Percentiles rank a stretch among this genome's conserved stretches.
Evolutionary conservation across 2,888 invertebrate species (phyloP).

Genomic region (Drosophila mettleri): DNA sequence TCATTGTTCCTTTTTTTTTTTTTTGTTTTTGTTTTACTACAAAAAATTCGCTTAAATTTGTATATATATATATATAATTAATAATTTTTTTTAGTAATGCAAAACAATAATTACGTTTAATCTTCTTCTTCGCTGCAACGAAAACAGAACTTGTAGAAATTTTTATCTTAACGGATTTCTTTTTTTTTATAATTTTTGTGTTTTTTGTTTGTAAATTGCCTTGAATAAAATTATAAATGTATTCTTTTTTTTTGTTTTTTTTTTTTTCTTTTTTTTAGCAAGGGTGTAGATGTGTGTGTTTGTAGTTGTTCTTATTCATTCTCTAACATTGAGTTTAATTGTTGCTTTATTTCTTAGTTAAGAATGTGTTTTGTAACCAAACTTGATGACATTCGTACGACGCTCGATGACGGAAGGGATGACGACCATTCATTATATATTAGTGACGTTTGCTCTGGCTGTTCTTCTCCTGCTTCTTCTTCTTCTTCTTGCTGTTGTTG

Average conservation of each 20-base stretch:
- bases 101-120: constrained; percentile 69
- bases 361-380: constrained; percentile 58
- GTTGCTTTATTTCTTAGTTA: constrained; percentile 54
- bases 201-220: constrained; percentile 48
- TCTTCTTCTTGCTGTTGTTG: constrained; percentile 14
- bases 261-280: constrained; percentile 29
- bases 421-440: constrained; percentile 59
- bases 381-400: constrained; percentile 72
- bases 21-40: constrained; percentile 55
- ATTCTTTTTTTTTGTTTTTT: constrained; percentile 28
- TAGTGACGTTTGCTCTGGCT: constrained; percentile 64
- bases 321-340: constrained; percentile 26
- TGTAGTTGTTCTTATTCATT: constrained; percentile 6
- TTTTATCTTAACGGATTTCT: constrained; percentile 42
- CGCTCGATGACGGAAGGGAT: constrained; percentile 74
- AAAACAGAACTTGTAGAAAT: constrained; percentile 34
- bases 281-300: constrained; percentile 15
- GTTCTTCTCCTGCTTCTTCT: constrained; percentile 18
- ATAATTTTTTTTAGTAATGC: constrained; percentile 72
- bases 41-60: constrained; percentile 57
- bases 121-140: constrained; percentile 21
- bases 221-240: constrained; percentile 57
- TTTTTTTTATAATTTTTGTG: constrained; percentile 40
- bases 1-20: constrained; percentile 44
- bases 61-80: constrained; percentile 69